These are phyloP conservation scores for Propsilocerus akamusi DNA, from an alignment of 1,140 invertebrate genomes.

Conservation along the genomic window DNA sequence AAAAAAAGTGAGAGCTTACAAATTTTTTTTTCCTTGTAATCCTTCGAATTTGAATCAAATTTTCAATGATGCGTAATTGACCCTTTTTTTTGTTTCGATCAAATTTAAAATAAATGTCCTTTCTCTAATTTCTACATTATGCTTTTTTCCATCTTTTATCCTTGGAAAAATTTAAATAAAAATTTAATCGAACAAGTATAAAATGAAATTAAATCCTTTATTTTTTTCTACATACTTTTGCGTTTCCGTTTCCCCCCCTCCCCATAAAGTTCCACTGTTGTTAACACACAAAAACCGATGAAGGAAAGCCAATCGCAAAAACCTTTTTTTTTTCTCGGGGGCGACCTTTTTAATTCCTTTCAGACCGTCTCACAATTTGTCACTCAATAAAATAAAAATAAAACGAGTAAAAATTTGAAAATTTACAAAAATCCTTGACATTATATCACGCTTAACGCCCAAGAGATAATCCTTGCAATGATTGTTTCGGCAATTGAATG, in stretches of 20 bases:
- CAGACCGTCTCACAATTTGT: too few relatives aligned
- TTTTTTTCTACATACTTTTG: too few relatives aligned
- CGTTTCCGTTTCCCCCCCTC: background rate
- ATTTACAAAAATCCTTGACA: background rate
- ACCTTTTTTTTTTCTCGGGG: background rate
- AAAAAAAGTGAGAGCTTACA: background rate
- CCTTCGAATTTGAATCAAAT: background rate
- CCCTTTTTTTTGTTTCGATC: background rate
- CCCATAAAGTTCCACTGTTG: background rate
- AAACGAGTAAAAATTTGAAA: background rate
- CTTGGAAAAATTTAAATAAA: background rate
- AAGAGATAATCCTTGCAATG: background rate
- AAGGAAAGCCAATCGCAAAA: conserved; percentile 2
- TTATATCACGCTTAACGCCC: background rate
- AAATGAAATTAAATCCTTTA: background rate
- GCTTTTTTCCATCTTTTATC: background rate
- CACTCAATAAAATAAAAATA: background rate
- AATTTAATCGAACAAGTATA: background rate
- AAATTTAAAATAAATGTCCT: background rate
- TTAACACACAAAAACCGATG: conserved; percentile 4
- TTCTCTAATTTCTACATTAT: background rate
- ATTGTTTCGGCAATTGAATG: background rate
- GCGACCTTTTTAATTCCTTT: background rate
- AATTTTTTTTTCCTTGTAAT: background rate
- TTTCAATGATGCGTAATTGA: conserved; percentile 3